A percentile compares a stretch with the other conserved stretches of the same genome.
phyloP scores from a whole-genome alignment of 2,888 invertebrate genomes.

The Lepidocyrtoides sp. region DNA sequence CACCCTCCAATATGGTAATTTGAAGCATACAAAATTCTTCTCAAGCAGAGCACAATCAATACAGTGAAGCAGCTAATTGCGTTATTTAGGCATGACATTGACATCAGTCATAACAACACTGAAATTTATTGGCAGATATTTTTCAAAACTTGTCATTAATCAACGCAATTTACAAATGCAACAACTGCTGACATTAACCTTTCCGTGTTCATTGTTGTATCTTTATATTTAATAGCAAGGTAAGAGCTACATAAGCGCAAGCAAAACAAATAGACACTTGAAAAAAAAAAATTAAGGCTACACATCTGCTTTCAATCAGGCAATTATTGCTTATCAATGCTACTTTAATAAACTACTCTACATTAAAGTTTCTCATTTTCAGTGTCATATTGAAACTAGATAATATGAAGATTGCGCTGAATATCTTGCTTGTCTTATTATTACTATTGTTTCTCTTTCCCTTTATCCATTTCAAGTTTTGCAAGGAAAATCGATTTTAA shows the following conservation, averaged over 20 bases:
- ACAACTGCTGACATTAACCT: conserved; percentile 9
- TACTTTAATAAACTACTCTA: background rate
- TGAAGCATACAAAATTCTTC: no score
- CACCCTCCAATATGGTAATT: no score
- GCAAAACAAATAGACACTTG: background rate
- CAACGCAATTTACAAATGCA: background rate
- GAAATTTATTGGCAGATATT: background rate
- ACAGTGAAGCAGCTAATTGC: background rate
- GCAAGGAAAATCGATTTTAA: conserved; percentile 1
- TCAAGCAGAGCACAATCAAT: background rate
- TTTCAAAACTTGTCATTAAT: background rate
- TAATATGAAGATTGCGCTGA: background rate
- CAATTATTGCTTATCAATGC: background rate
- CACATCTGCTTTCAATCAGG: conserved; percentile 17
- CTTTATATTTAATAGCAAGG: background rate
- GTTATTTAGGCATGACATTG: background rate
- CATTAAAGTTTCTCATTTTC: background rate
- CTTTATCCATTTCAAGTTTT: conserved; percentile 24
- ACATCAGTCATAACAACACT: conserved; percentile 1
- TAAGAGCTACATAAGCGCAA: background rate
- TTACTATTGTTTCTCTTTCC: background rate
- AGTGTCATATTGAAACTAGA: background rate
- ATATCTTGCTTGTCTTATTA: background rate
- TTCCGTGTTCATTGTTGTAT: conserved; percentile 2
- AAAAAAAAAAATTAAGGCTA: background rate